Percentiles rank a stretch among this genome's conserved stretches.
Conservation (phyloP, 2,113 vertebrate species). For the Carollia perspicillata region DNA sequence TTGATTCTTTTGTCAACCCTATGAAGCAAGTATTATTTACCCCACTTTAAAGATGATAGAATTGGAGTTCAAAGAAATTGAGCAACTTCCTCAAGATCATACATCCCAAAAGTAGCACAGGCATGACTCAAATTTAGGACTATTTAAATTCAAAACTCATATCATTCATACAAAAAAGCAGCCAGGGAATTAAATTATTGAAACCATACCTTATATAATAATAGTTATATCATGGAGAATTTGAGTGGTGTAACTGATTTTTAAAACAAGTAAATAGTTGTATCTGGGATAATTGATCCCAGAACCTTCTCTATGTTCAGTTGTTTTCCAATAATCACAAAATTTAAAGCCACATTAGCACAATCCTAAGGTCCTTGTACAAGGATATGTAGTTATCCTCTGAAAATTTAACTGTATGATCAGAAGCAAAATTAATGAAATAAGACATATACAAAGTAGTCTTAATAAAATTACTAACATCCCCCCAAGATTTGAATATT, state of each 20-base stretch:
- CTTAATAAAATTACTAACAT: neutral
- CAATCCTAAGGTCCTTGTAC: neutral
- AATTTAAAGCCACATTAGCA: neutral
- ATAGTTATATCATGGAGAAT: neutral
- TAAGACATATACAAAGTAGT: neutral
- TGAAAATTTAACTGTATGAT: neutral
- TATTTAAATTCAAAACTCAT: neutral
- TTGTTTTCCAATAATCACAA: neutral
- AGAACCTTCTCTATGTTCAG: neutral
- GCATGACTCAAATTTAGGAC: neutral
- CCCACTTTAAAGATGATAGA: neutral
- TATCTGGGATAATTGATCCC: neutral
- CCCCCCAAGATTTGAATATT: neutral
- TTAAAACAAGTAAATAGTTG: neutral
- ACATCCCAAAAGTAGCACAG: neutral
- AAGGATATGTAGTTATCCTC: neutral
- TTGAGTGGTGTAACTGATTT: neutral
- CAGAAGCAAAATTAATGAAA: conserved; percentile 2
- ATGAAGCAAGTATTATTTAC: neutral
- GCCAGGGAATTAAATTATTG: neutral
- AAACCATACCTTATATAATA: neutral
- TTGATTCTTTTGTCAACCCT: neutral
- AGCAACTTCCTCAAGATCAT: neutral
- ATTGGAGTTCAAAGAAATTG: neutral
- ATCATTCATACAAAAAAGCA: neutral